Conservation (phyloP, 2,888 invertebrate genomes). For the Drosophila atripex region DNA sequence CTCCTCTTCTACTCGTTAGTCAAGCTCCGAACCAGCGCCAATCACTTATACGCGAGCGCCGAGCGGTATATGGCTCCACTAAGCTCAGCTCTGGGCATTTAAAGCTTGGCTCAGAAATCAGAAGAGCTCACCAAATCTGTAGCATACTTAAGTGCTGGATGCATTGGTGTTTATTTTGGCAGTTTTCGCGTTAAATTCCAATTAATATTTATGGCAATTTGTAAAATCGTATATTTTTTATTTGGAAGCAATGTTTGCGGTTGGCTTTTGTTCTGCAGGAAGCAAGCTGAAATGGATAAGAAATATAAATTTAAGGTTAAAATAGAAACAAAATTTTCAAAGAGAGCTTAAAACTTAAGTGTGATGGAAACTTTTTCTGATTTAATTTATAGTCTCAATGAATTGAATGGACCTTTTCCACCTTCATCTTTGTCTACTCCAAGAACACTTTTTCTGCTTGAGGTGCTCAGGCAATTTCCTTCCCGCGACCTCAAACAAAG, state of each 20-base stretch:
- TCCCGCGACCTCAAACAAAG: conserved; percentile 14
- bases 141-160: conserved; percentile 36
- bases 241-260: conserved; percentile 62
- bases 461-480: conserved; percentile 14
- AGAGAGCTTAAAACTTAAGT: not conserved
- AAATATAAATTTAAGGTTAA: not conserved
- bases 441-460: conserved; percentile 20
- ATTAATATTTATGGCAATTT: conserved; percentile 51
- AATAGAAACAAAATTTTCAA: not conserved
- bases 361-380: conserved; percentile 9
- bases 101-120: conserved; percentile 16
- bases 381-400: conserved; percentile 25
- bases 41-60: conserved; percentile 42
- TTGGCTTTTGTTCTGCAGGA: conserved; percentile 21
- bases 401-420: conserved; percentile 20
- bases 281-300: conserved; percentile 36
- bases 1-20: conserved; percentile 24
- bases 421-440: conserved; percentile 4
- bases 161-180: conserved; percentile 25
- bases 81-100: conserved; percentile 41
- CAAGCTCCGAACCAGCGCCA: conserved; percentile 47
- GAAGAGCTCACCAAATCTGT: conserved; percentile 21
- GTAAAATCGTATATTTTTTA: not conserved
- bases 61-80: conserved; percentile 23
- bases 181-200: conserved; percentile 11